Percentiles rank a stretch among this genome's conserved stretches.
Conservation (phyloP, 2,797 vertebrate genomes). For the Moxostoma hubbsi region DNA sequence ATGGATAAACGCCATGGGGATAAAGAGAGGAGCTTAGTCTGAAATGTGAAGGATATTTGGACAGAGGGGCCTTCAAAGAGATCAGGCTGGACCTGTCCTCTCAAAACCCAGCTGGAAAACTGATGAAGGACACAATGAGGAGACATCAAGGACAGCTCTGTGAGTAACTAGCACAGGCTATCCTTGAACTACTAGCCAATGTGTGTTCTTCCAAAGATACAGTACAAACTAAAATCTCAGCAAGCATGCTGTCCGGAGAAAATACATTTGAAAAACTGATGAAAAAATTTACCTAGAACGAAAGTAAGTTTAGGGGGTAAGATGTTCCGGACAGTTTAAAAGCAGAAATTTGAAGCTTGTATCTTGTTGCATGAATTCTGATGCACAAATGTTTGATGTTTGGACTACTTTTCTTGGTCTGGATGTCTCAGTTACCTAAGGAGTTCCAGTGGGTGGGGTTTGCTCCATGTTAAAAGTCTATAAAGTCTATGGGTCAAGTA, state of each 20-base stretch:
- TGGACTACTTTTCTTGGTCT: too few species aligned
- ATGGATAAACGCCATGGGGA: constrained; percentile 47
- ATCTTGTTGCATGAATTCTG: too few species aligned
- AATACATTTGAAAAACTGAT: too few species aligned
- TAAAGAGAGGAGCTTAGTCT: constrained; percentile 37
- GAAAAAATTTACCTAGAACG: too few species aligned
- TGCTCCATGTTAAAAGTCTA: too few species aligned
- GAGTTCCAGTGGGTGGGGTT: too few species aligned
- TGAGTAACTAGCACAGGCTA: constrained; percentile 3
- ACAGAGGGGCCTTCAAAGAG: constrained; percentile 51
- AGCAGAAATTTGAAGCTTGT: too few species aligned
- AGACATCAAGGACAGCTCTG: constrained; percentile 33
- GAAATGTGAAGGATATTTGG: constrained; percentile 47
- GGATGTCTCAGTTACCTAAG: too few species aligned
- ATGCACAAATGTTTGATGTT: background rate
- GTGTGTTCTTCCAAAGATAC: background rate
- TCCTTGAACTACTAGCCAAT: constrained; percentile 6
- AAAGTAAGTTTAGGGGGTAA: too few species aligned
- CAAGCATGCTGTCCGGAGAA: background rate
- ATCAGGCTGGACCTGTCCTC: constrained; percentile 36
- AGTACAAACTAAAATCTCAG: too few species aligned
- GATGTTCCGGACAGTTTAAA: too few species aligned
- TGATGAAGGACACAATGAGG: constrained; percentile 46
- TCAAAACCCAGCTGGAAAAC: constrained; percentile 35
- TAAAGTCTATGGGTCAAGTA: too few species aligned